Base-by-base conservation (phyloP, 35 echinoderm and acorn worm species). In the Apostichopus parvimensis region DNA sequence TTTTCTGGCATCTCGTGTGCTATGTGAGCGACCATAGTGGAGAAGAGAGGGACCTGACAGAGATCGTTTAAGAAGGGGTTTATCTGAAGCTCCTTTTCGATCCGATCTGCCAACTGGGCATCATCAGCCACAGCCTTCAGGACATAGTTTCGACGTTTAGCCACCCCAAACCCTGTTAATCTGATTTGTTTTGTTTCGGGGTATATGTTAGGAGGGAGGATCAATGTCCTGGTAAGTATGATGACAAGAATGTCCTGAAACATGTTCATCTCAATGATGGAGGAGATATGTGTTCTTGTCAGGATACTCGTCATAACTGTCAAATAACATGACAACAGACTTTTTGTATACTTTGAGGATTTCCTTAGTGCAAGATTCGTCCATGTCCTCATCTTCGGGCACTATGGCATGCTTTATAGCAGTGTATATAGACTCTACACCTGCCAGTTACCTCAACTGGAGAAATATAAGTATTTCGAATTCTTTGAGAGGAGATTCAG, bases 241-340 rank as follows among this genome's bases (percentile, higher is more conserved):
- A 73, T 73, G 71, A 73, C 71, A 73, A n/a, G 13, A 3, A 73
- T 73, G 15, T 14, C 71, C 24, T 5, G 71, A 18, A 73, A 73
- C 71, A 73, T 73, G 24, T 73, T n/a, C 71, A 73, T 73, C 6
- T 18, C 2, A 12, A 73, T 73, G 71, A 73, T 73, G 17, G 6
- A 22, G 1, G 20, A 73, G 11, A 73, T 7, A 22, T 73, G 13
- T 73, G 71, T 73, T 73, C 20, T 73, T 73, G 71, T 73, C 71
- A 73, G 71, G 14, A 73, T 73, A 73, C 20, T 21, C 71, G 14
- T 73, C 71, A 6, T 73, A 73, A 12, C 13, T 6, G 20, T 73
- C 71, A n/a, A 73, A 73, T 12, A 73, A 73, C 6, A 73, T 73
- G n/a, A 73, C 71, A n/a, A 73, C 71, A 73, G 71, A 73, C 15